Conservation (phyloP, 92 coral and sea anemone species). For the Umimayanthus kanabou region DNA sequence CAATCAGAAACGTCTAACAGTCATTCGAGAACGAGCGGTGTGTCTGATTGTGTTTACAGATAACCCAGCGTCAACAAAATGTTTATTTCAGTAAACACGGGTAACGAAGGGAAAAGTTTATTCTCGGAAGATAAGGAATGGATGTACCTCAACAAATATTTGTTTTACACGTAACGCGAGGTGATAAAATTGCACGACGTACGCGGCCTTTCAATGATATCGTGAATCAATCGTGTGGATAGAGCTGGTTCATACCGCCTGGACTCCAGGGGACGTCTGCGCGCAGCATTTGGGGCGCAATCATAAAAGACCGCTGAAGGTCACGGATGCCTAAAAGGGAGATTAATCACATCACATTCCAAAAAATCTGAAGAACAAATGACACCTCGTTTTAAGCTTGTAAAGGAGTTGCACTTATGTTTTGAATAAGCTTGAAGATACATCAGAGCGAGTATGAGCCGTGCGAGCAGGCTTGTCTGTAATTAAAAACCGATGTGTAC, state of each 20-base stretch:
- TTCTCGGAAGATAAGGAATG: slow-evolving; percentile 64
- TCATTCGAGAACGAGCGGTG: slow-evolving; percentile 46
- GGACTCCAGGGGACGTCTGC: slow-evolving; percentile 36
- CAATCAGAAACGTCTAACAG: slow-evolving; percentile 34
- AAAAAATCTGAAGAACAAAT: slow-evolving; percentile 15
- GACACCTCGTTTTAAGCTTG: slow-evolving; percentile 6
- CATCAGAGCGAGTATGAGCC: neutral
- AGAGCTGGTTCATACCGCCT: neutral
- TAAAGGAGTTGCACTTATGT: slow-evolving; percentile 2
- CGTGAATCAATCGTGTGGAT: slow-evolving; percentile 10
- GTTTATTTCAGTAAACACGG: slow-evolving; percentile 58
- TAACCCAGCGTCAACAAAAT: slow-evolving; percentile 54
- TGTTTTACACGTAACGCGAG: slow-evolving; percentile 18
- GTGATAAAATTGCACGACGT: slow-evolving; percentile 1
- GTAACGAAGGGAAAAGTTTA: slow-evolving; percentile 42
- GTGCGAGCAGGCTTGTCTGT: neutral
- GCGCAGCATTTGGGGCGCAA: slow-evolving; percentile 22
- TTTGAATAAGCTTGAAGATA: slow-evolving; percentile 14
- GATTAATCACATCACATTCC: slow-evolving; percentile 3
- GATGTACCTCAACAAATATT: slow-evolving; percentile 30
- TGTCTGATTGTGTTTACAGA: slow-evolving; percentile 53
- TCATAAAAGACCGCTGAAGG: slow-evolving; percentile 22
- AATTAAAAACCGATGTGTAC: slow-evolving; percentile 21
- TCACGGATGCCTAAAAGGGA: slow-evolving; percentile 33
- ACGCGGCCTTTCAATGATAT: neutral